Conservation (phyloP, 2,888 invertebrate species). For the Merodon equestris region DNA sequence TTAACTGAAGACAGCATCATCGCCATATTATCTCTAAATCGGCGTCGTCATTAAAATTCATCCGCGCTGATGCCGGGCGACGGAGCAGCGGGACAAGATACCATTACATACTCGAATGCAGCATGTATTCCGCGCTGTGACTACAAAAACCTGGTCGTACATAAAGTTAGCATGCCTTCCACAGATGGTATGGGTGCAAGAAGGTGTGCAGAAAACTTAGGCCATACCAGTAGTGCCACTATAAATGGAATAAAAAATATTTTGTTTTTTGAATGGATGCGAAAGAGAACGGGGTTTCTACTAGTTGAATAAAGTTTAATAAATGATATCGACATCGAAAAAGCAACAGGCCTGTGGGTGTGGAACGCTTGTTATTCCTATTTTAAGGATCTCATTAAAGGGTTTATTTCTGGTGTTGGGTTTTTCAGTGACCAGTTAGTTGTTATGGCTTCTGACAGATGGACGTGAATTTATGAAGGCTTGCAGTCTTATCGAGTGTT, state of each 20-base stretch:
- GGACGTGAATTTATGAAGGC: slow-evolving; percentile 54
- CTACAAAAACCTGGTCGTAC: slow-evolving; percentile 18
- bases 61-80: slow-evolving; percentile 19
- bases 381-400: no score
- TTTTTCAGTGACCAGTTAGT: slow-evolving; percentile 63
- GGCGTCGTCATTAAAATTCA: slow-evolving; percentile 33
- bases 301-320: no score
- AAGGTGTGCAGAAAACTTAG: background rate
- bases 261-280: no score
- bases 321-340: no score
- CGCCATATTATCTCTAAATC: no score
- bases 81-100: slow-evolving; percentile 1
- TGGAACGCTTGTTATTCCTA: no score
- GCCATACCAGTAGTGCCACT: slow-evolving; percentile 22
- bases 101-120: slow-evolving; percentile 17
- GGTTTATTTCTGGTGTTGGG: no score
- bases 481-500: slow-evolving; percentile 48
- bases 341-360: no score
- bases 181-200: no score
- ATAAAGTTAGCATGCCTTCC: slow-evolving; percentile 22
- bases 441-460: slow-evolving; percentile 58
- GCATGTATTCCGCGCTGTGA: slow-evolving; percentile 2
- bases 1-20: slow-evolving; percentile 32
- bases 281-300: no score
- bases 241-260: no score